Conservation (phyloP, 2,113 vertebrate genomes). For the Myotis davidii region DNA sequence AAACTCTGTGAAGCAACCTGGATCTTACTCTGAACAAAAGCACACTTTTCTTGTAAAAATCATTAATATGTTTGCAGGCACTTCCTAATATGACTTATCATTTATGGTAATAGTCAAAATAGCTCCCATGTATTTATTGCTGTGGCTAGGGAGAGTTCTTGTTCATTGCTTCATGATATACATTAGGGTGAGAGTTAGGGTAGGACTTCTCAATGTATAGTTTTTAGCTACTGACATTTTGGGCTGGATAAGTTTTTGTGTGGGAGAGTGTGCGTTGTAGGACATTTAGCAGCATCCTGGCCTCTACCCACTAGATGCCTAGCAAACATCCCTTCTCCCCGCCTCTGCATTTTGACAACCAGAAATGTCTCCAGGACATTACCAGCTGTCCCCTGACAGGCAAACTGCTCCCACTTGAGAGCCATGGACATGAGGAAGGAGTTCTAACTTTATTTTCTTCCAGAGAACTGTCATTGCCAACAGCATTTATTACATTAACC, state of each 20-base stretch:
- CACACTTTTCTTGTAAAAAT: background rate
- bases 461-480: background rate
- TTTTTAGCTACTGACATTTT: background rate
- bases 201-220: background rate
- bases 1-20: background rate
- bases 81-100: background rate
- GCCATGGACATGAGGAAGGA: background rate
- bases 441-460: background rate
- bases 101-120: background rate
- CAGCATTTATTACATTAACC: background rate
- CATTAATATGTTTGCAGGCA: background rate
- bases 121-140: background rate
- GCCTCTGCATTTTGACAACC: background rate
- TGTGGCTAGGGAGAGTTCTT: background rate
- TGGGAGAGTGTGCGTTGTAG: background rate
- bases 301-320: background rate
- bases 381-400: background rate
- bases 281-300: background rate
- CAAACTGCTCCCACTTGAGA: background rate
- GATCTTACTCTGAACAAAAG: background rate
- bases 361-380: background rate
- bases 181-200: background rate
- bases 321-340: background rate
- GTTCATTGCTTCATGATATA: background rate
- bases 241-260: background rate